Conservation (phyloP, 53 echinoderm and acorn worm species). For the Arbacia lixula region DNA sequence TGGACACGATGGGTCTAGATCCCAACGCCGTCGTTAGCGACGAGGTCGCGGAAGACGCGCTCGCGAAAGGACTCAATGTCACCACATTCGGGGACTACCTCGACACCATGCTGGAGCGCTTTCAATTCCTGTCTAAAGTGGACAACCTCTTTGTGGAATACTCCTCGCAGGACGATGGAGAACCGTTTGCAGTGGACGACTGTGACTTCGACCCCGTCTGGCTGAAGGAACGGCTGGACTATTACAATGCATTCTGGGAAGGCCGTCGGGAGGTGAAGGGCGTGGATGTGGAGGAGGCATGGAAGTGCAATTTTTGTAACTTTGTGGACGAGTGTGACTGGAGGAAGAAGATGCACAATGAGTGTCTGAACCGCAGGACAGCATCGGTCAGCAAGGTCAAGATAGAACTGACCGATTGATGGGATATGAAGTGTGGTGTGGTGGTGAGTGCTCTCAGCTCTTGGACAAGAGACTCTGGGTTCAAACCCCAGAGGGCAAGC, state of each 20-base stretch:
- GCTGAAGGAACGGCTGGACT: slow-evolving; percentile 68
- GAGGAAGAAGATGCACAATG: slow-evolving; percentile 76
- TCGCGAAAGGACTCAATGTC: slow-evolving; percentile 27
- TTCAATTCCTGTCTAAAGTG: slow-evolving; percentile 78
- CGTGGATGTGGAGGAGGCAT: slow-evolving; percentile 92
- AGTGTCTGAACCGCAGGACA: slow-evolving; percentile 70
- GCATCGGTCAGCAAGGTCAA: slow-evolving; percentile 35
- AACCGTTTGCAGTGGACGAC: slow-evolving; percentile 62
- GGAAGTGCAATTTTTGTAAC: slow-evolving; percentile 89
- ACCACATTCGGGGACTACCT: slow-evolving; percentile 69
- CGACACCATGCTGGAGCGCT: slow-evolving; percentile 59
- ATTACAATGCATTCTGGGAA: slow-evolving; percentile 82
- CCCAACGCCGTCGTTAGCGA: slow-evolving; percentile 58
- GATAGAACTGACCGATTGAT: slow-evolving; percentile 24
- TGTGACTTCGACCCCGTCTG: slow-evolving; percentile 79
- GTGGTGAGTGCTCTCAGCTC: too few species aligned
- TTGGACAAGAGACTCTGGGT: too few species aligned
- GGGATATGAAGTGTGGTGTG: too few species aligned
- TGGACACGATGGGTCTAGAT: slow-evolving; percentile 54
- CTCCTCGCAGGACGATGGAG: slow-evolving; percentile 55
- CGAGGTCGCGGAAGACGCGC: slow-evolving; percentile 50
- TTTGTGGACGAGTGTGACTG: slow-evolving; percentile 81
- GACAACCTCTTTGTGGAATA: slow-evolving; percentile 79
- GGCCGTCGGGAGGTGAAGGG: slow-evolving; percentile 72
- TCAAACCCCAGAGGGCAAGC: too few species aligned